These are phyloP conservation scores for Limnephilus rhombicus DNA, from an alignment of 2,888 invertebrate species.

Conservation along the genomic window DNA sequence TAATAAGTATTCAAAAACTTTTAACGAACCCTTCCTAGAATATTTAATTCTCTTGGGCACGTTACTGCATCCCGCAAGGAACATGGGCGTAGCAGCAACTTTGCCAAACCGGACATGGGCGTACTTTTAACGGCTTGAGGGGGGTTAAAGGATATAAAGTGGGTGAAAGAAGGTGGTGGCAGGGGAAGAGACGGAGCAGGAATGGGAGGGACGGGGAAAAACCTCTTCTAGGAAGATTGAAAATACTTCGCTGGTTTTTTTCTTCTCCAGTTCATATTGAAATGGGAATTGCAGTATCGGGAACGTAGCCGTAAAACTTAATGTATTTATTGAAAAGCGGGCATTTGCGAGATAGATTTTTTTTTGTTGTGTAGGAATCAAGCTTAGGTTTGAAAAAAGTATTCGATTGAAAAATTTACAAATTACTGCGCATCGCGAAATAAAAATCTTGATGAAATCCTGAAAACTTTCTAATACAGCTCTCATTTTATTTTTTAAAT, in stretches of 20 bases:
- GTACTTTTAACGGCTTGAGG: not conserved
- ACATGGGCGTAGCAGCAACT: not conserved
- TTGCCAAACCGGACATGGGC: not conserved
- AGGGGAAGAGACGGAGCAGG: not conserved
- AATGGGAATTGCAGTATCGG: constrained; percentile 1
- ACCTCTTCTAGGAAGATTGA: constrained; percentile 1
- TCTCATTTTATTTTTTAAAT: no score
- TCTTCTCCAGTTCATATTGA: not conserved
- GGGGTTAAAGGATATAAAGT: not conserved
- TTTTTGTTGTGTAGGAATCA: not conserved
- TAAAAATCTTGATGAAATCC: not conserved
- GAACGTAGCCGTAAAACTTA: not conserved
- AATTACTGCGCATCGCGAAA: not conserved
- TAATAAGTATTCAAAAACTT: not conserved
- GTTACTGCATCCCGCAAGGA: not conserved
- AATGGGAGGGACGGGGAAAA: not conserved
- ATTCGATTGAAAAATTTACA: not conserved
- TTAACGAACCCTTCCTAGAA: not conserved
- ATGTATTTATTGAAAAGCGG: constrained; percentile 1
- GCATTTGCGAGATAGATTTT: not conserved
- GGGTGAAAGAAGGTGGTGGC: not conserved
- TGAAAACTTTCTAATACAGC: no score
- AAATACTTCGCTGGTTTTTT: not conserved
- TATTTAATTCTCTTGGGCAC: not conserved
- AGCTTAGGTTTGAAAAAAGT: no score